Conservation (phyloP, 2,888 invertebrate genomes). For the Cantharis rufa region DNA sequence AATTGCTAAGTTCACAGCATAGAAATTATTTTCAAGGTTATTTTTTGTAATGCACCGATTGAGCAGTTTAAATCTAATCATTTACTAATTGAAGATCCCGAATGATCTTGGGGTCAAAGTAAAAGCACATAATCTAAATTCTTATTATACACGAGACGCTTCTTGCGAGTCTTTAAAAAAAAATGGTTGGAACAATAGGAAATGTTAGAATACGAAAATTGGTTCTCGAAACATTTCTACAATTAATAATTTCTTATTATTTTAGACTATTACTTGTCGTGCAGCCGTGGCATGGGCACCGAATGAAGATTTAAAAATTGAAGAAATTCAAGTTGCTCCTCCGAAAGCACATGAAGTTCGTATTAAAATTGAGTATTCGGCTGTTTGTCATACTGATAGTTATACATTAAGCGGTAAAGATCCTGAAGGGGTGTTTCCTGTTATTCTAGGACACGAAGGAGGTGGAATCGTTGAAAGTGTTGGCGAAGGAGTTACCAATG, state of each 20-base stretch:
- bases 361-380: constrained; percentile 78
- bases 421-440: constrained; percentile 90
- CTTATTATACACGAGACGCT: neutral
- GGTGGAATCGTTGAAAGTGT: constrained; percentile 96
- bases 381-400: constrained; percentile 91
- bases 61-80: neutral
- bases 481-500: constrained; percentile 86
- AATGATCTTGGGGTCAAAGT: neutral
- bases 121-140: neutral
- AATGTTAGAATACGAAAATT: neutral
- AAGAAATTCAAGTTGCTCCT: constrained; percentile 91
- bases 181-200: constrained; percentile 8
- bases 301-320: constrained; percentile 85
- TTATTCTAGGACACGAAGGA: constrained; percentile 95
- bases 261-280: constrained; percentile 75
- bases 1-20: neutral
- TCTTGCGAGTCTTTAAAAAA: neutral
- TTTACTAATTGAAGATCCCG: neutral
- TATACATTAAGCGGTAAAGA: constrained; percentile 87
- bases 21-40: neutral
- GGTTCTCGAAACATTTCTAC: neutral
- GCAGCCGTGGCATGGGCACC: constrained; percentile 98
- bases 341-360: constrained; percentile 93
- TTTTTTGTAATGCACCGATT: neutral
- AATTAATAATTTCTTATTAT: neutral